phyloP scores from a whole-genome alignment of 2,888 invertebrate species.

The Polydrusus tereticollis region DNA sequence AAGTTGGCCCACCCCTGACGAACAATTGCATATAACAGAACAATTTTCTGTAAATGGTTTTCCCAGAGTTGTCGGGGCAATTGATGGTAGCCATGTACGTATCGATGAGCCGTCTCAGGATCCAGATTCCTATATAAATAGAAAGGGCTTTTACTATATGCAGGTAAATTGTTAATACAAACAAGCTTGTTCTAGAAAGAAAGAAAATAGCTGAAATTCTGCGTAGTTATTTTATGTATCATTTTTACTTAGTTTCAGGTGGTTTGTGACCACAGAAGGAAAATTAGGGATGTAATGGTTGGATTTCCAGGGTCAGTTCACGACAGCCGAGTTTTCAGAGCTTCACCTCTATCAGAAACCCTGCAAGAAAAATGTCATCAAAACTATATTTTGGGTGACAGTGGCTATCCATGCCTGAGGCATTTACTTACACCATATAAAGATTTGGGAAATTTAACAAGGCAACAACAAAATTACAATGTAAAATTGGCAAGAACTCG shows the following conservation, averaged over 20 bases:
- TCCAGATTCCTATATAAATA: constrained; percentile 44
- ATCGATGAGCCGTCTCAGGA: constrained; percentile 41
- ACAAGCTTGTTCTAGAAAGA: too few relatives aligned
- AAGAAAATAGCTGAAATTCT: too few relatives aligned
- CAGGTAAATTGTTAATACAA: constrained; percentile 25
- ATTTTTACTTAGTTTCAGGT: background rate
- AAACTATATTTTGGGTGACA: constrained; percentile 19
- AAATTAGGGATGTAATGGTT: background rate
- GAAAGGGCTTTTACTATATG: constrained; percentile 37
- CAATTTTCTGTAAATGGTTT: constrained; percentile 39
- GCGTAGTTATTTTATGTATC: too few relatives aligned
- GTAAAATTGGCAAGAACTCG: too few relatives aligned
- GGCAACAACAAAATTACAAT: background rate
- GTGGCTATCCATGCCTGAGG: constrained; percentile 21
- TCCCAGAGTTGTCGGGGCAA: constrained; percentile 44
- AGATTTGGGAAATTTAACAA: constrained; percentile 6
- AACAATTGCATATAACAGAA: background rate
- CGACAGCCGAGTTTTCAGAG: too few relatives aligned
- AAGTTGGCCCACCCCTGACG: constrained; percentile 38
- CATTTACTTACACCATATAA: constrained; percentile 4
- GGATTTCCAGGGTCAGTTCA: too few relatives aligned
- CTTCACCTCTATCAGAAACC: background rate
- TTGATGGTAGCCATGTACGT: constrained; percentile 41
- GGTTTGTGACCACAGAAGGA: background rate
- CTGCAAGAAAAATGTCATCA: constrained; percentile 17